Percentiles rank a stretch among this genome's conserved stretches.
Evolutionary conservation across 2,797 vertebrate genomes (phyloP).

Genomic region (Hydrolagus colliei): DNA sequence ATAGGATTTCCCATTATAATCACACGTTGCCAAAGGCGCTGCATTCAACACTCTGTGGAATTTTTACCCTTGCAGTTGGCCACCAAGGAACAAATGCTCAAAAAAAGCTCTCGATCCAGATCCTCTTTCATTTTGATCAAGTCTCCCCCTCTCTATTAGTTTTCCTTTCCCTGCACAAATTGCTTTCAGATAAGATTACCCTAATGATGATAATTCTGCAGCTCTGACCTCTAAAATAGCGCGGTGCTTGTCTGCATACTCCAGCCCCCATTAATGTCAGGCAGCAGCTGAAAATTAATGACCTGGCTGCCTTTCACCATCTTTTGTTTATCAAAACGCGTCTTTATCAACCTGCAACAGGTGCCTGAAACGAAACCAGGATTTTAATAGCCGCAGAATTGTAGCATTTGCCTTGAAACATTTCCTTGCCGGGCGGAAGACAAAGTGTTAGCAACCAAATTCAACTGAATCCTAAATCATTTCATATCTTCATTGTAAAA

Average conservation of each 20-base stretch:
- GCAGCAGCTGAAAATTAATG: slow-evolving; percentile 12
- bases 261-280: background rate
- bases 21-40: too few species aligned
- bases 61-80: too few species aligned
- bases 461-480: slow-evolving; percentile 1
- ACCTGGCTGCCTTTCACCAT: background rate
- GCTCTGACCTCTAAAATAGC: slow-evolving; percentile 13
- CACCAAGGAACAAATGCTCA: too few species aligned
- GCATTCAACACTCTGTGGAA: too few species aligned
- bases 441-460: background rate
- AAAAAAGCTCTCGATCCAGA: too few species aligned
- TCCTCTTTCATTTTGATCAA: too few species aligned
- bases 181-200: background rate
- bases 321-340: slow-evolving; percentile 14
- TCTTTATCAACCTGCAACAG: background rate
- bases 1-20: too few species aligned
- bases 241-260: background rate
- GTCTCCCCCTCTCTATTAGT: too few species aligned
- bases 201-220: background rate
- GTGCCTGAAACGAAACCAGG: background rate
- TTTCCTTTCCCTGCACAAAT: background rate
- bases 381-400: slow-evolving; percentile 20
- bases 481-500: background rate
- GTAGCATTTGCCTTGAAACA: background rate
- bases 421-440: background rate